Conservation (phyloP, 2,888 invertebrate genomes). For the Philonicus albiceps region DNA sequence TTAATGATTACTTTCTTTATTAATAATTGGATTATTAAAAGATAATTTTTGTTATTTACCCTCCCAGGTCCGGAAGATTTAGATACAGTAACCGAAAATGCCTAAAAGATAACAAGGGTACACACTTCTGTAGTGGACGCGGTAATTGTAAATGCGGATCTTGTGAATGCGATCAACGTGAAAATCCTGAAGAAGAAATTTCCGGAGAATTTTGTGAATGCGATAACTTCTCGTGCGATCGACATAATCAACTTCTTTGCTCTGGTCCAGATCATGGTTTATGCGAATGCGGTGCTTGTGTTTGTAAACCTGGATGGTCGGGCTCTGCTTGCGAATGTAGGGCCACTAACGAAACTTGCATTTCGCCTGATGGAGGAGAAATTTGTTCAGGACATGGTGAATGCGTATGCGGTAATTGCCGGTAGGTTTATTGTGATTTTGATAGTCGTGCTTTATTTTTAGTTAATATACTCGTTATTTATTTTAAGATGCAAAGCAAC, state of each 20-base stretch:
- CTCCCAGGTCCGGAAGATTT: no score
- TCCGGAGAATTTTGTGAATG: conserved; percentile 90
- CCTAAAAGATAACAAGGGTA: conserved; percentile 70
- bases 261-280: conserved; percentile 82
- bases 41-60: no score
- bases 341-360: conserved; percentile 78
- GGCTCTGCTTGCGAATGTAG: conserved; percentile 87
- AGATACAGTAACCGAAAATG: no score
- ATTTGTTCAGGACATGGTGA: conserved; percentile 85
- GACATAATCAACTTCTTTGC: conserved; percentile 80
- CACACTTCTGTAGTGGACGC: conserved; percentile 75
- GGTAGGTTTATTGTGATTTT: conserved; percentile 54
- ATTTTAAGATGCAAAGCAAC: conserved; percentile 67
- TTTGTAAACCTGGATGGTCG: conserved; percentile 80
- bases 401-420: conserved; percentile 91
- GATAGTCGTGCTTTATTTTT: not conserved
- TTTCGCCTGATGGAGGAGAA: conserved; percentile 70
- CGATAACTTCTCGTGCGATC: conserved; percentile 95
- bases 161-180: conserved; percentile 75
- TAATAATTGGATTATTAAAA: no score
- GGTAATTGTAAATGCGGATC: conserved; percentile 85
- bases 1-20: not conserved
- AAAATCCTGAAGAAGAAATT: conserved; percentile 71
- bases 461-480: not conserved
- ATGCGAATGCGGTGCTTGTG: conserved; percentile 89